Percentiles rank a stretch among this genome's conserved stretches.
These are phyloP conservation scores for Ephestia elutella DNA, from an alignment of 1,140 invertebrate genomes.

Conservation along the genomic window DNA sequence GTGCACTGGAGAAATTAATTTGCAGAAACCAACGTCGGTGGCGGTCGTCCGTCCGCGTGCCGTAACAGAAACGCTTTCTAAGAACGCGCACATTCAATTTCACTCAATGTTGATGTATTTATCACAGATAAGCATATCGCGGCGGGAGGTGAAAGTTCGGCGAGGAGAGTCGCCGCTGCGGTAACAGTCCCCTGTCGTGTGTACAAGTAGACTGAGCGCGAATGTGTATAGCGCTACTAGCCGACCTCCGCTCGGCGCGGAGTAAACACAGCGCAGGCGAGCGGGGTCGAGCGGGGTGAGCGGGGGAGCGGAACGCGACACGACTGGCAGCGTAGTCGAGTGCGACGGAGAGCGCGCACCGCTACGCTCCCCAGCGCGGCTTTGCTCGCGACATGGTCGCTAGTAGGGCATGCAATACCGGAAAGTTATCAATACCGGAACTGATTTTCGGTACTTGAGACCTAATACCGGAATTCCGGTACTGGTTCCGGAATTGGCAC, in stretches of 20 bases:
- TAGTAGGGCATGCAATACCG: too few relatives aligned
- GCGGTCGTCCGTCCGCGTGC: constrained; percentile 46
- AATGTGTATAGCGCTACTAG: constrained; percentile 16
- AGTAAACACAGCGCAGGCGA: constrained; percentile 23
- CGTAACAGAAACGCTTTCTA: constrained; percentile 60
- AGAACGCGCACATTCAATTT: constrained; percentile 68
- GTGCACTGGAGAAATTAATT: constrained; percentile 70
- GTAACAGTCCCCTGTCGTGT: constrained; percentile 43
- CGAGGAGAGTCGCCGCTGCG: constrained; percentile 29
- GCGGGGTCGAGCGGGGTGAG: constrained; percentile 20
- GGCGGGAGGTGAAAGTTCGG: constrained; percentile 67
- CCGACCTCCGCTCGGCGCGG: constrained; percentile 15
- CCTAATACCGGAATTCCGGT: too few relatives aligned
- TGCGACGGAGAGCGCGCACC: constrained; percentile 25
- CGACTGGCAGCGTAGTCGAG: constrained; percentile 12
- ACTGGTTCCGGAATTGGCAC: too few relatives aligned
- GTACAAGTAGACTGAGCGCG: constrained; percentile 48
- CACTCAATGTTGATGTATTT: constrained; percentile 57
- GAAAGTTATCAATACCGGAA: too few relatives aligned
- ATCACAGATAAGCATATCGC: constrained; percentile 66
- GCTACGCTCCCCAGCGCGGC: constrained; percentile 18
- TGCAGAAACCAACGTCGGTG: constrained; percentile 60
- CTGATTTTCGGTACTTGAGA: too few relatives aligned
- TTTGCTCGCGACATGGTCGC: constrained; percentile 31
- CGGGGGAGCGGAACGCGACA: constrained; percentile 11